Evolutionary conservation across 2,113 vertebrate species (phyloP), one percentile per base, ranked within the genome.

Genomic region (Syngnathus scovelli): DNA sequence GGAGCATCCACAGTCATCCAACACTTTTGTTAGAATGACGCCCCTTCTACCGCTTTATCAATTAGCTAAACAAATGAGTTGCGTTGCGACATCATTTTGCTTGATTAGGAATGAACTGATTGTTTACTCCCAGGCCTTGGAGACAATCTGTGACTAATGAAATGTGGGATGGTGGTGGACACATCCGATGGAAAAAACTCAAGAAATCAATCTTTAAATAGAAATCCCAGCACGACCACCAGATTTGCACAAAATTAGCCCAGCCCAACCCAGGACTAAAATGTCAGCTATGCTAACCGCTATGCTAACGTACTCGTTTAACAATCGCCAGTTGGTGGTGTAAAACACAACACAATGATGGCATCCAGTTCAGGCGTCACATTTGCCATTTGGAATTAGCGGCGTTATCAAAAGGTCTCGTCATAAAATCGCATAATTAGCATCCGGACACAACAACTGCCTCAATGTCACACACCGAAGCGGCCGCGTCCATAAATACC

Each of bases 381-480:
- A 55, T 55, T 55, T 55, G 52, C 21, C 21, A 51, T 49, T 66
- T 60, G n/a, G 52, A 55, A 27, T 23, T 27, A 27, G 52, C 21
- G n/a, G 16, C 43, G 33, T 63, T 48, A 73, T 71, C 56, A 56
- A 72, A 71, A 69, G 16, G 37, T 70, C 63, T 71, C 1, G 12
- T 68, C 33, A 65, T 67, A 38, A 75, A 69, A 44, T 21, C 5
- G 21, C 52, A 52, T 52, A 52, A 52, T 52, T 52, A 52, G 7
- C 18, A 55, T 55, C 52, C 5, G 21, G 52, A 21, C 21, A 55
- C 52, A 27, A 52, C 49, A 52, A 21, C 19, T 21, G 8, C 49
- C 49, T 52, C 52, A 55, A 55, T 55, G 21, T 55, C 52, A 23
- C 4, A 21, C 11, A 27, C 52, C 52, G 13, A 13, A 55, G 52